Percentiles rank a stretch among this genome's conserved stretches.
Conservation (phyloP, 2,113 vertebrate species). For the Taxidea taxus region DNA sequence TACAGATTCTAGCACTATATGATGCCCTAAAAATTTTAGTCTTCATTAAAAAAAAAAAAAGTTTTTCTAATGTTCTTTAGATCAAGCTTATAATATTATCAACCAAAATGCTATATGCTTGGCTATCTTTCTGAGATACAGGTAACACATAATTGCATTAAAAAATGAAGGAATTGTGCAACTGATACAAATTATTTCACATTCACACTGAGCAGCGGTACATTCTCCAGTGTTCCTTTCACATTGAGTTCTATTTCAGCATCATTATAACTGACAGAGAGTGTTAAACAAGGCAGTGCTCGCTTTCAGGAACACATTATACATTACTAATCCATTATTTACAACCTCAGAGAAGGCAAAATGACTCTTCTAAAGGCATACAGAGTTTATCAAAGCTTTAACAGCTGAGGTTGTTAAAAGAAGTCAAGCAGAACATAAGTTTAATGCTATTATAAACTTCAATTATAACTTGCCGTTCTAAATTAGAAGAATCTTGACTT, state of each 20-base stretch:
- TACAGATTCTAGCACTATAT: not conserved
- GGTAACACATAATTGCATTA: not conserved
- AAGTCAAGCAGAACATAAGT: not conserved
- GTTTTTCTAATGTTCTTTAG: not conserved
- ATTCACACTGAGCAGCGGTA: not conserved
- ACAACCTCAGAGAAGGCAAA: slow-evolving; percentile 44
- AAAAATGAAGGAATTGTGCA: not conserved
- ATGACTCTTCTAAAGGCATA: not conserved
- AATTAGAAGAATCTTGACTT: not conserved
- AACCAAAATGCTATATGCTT: not conserved
- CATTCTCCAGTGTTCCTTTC: slow-evolving; percentile 2
- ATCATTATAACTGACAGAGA: not conserved
- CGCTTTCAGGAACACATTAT: slow-evolving; percentile 52
- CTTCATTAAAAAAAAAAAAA: not conserved
- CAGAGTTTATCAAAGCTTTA: not conserved
- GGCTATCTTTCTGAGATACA: fast-evolving
- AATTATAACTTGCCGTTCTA: not conserved
- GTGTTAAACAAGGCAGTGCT: slow-evolving; percentile 22
- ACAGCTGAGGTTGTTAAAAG: not conserved
- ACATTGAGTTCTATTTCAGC: slow-evolving; percentile 32
- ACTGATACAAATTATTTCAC: not conserved
- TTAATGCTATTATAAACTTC: not conserved
- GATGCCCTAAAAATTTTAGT: not conserved
- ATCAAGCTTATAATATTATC: not conserved
- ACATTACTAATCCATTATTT: slow-evolving; percentile 69